Base-by-base conservation (phyloP, 2,888 invertebrate species). In the Hylaea fasciaria region DNA sequence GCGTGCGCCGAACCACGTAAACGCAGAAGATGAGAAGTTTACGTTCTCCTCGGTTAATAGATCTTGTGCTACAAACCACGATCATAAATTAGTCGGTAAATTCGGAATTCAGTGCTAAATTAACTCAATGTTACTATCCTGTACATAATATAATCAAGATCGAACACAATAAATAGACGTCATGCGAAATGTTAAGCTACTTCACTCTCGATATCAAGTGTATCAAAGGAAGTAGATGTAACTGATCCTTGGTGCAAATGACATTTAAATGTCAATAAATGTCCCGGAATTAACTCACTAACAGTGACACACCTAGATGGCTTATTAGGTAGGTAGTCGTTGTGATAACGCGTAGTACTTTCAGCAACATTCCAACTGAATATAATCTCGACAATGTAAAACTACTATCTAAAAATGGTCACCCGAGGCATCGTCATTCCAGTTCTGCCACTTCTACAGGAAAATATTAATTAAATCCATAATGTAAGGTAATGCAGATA, bases 211-310 rank as follows among this genome's bases (percentile, higher is more conserved):
- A 32, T 9, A 32, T 32, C 32, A 32, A 2, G 37, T 11, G 12
- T 37, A 12, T 37, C n/a, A 37, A n/a, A 37, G 12, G 37, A 37
- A 37, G 37, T 37, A 56, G 48, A 48, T 50, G 64, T 64, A 58
- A 57, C 49, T 55, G 60, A 66, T 73, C 62, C 60, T 72, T 68
- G 68, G 65, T 56, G 66, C 53, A 69, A 61, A 64, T 69, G 78
- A 69, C 76, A 80, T 82, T 82, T 83, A 83, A 83, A 83, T 82
- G 80, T 74, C 77, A 76, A 72, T 70, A 74, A 74, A 57, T 73
- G 71, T 69, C 65, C 73, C 76, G 78, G 77, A 74, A 73, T 70
- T 61, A 60, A 68, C 45, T 44, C 9, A 41, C 16, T 22, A 37
- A 29, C 46, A 39, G 11, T 40, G 28, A 8, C 22, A 41, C 32